Evolutionary conservation across 2,797 vertebrate genomes (phyloP).

Genomic region (Lates japonicus): DNA sequence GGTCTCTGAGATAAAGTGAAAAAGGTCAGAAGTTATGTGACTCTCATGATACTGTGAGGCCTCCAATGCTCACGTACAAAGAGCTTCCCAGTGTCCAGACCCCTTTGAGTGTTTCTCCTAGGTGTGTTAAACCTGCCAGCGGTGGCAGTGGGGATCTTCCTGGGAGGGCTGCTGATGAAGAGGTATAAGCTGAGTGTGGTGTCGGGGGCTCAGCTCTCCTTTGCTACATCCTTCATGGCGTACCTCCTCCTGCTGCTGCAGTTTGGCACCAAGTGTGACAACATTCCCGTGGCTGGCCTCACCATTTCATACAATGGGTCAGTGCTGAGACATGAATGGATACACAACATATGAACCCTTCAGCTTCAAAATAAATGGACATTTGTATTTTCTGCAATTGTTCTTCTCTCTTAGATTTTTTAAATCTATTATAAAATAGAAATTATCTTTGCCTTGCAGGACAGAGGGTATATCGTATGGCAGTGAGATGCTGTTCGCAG

Average conservation of each 20-base stretch:
- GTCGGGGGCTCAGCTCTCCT: slow-evolving; percentile 87
- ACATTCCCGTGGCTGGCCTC: slow-evolving; percentile 87
- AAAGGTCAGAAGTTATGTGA: too few species aligned
- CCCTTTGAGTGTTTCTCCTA: slow-evolving; percentile 48
- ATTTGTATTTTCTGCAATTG: not conserved
- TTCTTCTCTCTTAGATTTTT: too few species aligned
- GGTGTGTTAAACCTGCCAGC: slow-evolving; percentile 88
- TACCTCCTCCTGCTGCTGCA: slow-evolving; percentile 85
- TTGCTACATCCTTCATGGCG: slow-evolving; percentile 82
- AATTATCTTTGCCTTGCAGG: slow-evolving; percentile 77
- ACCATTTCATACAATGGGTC: slow-evolving; percentile 89
- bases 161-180: slow-evolving; percentile 90
- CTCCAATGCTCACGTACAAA: too few species aligned
- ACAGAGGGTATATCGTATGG: slow-evolving; percentile 70
- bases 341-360: not conserved
- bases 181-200: slow-evolving; percentile 88
- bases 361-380: not conserved
- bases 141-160: slow-evolving; percentile 87
- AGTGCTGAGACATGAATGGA: slow-evolving; percentile 39
- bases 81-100: not conserved
- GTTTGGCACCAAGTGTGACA: slow-evolving; percentile 88
- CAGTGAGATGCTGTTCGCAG: slow-evolving; percentile 79
- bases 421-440: not conserved
- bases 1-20: too few species aligned
- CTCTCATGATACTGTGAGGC: not conserved